Percentiles rank a stretch among this genome's conserved stretches.
phyloP scores from a whole-genome alignment of 2,797 vertebrate genomes.

The Oreochromis mossambicus region DNA sequence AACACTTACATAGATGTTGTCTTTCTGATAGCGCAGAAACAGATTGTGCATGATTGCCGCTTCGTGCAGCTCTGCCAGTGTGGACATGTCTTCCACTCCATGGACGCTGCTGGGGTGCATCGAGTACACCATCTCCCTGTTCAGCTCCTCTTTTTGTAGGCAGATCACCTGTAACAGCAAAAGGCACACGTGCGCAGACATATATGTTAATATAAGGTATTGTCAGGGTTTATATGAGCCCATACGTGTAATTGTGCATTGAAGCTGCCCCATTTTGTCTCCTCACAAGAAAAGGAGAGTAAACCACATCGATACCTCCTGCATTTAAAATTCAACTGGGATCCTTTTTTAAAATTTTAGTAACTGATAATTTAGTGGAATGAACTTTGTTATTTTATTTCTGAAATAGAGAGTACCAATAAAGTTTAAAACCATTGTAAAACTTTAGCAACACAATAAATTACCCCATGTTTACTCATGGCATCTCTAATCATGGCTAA shows the following conservation, averaged over 20 bases:
- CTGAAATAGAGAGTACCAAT: not conserved
- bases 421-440: not conserved
- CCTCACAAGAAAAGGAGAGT: not conserved
- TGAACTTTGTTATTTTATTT: not conserved
- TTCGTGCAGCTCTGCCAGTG: slow-evolving; percentile 86
- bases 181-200: not conserved
- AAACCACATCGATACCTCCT: not conserved
- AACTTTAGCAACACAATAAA: not conserved
- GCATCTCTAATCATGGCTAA: not conserved
- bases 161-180: slow-evolving; percentile 74
- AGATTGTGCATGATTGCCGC: slow-evolving; percentile 92
- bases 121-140: slow-evolving; percentile 75
- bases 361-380: not conserved
- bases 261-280: not conserved
- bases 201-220: not conserved
- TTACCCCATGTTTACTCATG: not conserved
- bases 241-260: not conserved
- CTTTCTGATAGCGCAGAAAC: slow-evolving; percentile 82
- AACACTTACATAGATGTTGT: slow-evolving; percentile 84
- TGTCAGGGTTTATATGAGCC: not conserved
- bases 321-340: not conserved
- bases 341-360: not conserved
- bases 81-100: slow-evolving; percentile 88
- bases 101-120: slow-evolving; percentile 84
- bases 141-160: slow-evolving; percentile 72